These are phyloP conservation scores for Parascotia fuliginaria DNA, from an alignment of 2,888 invertebrate species.

Conservation along the genomic window DNA sequence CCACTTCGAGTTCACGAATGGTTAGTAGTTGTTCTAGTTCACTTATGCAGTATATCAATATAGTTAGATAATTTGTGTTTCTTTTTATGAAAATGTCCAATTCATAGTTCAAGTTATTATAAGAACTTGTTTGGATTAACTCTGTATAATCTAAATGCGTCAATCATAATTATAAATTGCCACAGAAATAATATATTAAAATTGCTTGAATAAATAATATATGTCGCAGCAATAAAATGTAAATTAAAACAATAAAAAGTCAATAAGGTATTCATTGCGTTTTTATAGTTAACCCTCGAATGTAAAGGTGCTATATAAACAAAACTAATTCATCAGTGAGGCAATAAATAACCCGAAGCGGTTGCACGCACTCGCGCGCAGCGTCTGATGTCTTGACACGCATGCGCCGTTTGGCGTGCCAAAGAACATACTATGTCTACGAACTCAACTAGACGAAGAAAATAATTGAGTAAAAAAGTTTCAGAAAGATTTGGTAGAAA, in stretches of 20 bases:
- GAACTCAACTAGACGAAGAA: conserved; percentile 44
- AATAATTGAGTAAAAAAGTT: conserved; percentile 41
- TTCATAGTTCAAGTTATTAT: neutral
- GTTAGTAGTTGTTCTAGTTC: conserved; percentile 26
- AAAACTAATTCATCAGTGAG: conserved; percentile 68
- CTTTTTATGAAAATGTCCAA: neutral
- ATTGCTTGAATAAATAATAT: conserved; percentile 35
- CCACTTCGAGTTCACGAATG: conserved; percentile 37
- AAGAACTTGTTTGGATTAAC: neutral
- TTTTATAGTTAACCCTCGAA: conserved; percentile 67
- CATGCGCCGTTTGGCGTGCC: conserved; percentile 75
- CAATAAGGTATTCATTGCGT: conserved; percentile 72
- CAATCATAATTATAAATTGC: conserved; percentile 17
- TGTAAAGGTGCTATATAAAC: conserved; percentile 69
- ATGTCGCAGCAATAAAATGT: conserved; percentile 51
- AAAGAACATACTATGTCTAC: conserved; percentile 67
- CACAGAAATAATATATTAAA: conserved; percentile 15
- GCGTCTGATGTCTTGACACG: conserved; percentile 72
- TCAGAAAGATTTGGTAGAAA: conserved; percentile 31
- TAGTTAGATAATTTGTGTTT: neutral
- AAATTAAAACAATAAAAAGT: conserved; percentile 57
- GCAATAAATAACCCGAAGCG: conserved; percentile 74
- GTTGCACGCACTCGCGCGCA: conserved; percentile 81
- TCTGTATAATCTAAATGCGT: no score
- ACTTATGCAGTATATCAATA: conserved; percentile 30